Base-by-base conservation (phyloP, 2,888 invertebrate species). In the Cheilosia grossa region DNA sequence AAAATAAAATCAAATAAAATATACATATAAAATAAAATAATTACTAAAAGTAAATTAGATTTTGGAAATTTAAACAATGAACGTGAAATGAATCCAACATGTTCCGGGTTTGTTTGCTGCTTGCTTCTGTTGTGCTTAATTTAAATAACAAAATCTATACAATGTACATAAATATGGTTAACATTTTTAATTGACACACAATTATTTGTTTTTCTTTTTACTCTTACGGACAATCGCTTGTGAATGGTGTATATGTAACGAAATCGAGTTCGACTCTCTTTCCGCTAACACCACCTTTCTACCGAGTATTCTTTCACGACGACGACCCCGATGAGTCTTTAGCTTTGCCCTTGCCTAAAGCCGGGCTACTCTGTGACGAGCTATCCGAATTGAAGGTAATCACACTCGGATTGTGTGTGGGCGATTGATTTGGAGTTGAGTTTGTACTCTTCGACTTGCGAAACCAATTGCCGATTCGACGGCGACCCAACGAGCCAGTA, bases 401-500 rank as follows among this genome's bases (percentile, higher is more conserved):
- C 47, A 82, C 78, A 82, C 70, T 82, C n/a, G 90, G 89, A 85
- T 91, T 91, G 83, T 92, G 92, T 40, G 92, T 92, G 21, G 92
- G 92, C 53, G 92, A 92, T 75, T 92, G 92, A 87, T 91, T 92
- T 7, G 92, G 92, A 30, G 92, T 92, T 64, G 91, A 91, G 79
- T 91, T 91, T 24, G 90, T 90, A 82, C 91, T 92, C 87, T 92
- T 92, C 42, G 92, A 91, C 69, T 92, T 92, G 27, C 92, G 90
- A 80, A 92, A 92, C 92, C 92, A 92, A 87, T 91, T 92, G 42
- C 92, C 92, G 51, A 92, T 89, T 47, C 91, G 90, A 9, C 91
- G 90, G n/a, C 92, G 90, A 2, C 92, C 92, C 77, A 92, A 87
- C 17, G 92, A 92, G 2, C 91, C 90, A 4, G 92, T 91, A 51